Base-by-base conservation (phyloP, 2,113 vertebrate species). In the Ondatra zibethicus region DNA sequence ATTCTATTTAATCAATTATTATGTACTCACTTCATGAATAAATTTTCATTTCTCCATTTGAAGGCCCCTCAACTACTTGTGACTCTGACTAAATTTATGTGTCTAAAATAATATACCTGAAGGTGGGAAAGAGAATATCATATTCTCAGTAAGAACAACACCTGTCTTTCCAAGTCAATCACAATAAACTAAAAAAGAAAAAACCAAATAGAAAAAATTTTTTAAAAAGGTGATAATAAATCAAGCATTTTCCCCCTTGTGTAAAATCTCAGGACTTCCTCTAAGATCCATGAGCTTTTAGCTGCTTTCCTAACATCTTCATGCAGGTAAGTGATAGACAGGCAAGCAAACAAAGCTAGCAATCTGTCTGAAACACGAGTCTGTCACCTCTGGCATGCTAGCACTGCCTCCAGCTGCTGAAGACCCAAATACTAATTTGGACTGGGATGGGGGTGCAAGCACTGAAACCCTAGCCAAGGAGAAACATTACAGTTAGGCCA, bases 401-500 rank as follows among this genome's bases (percentile, higher is more conserved):
- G 88, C 86, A 92, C 66, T 91, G n/a, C 89, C 77, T 96, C 94
- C 39, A 89, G 92, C 80, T 97, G 92, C 36, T 96, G 73, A 61
- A 89, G 77, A 91, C 42, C 84, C 70, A 93, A 95, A 97, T 7
- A 70, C 36, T 88, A 89, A 92, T 5, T 14, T 89, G 81, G 85
- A 92, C 52, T 95, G 94, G 66, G 36, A 76, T 42, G 27, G 45
- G 45, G 25, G 9, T 3, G 2, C 8, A 39, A 12, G 6, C 33
- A 93, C 39, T 91, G 55, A 97, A 95, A 96, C n/a, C 85, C 55
- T 89, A 95, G 93, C 39, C 55, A 95, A 61, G 76, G 55, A 96
- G 58, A 88, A 94, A 92, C 52, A 89, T 92, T 96, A 93, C 7
- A 92, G 94, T 77, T 33, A 84, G 68, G 82, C 84, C 91, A 96